Evolutionary conservation across 2,888 invertebrate genomes (phyloP), one percentile per base, ranked within the genome.

Genomic region (Prosopocoilus inquinatus): DNA sequence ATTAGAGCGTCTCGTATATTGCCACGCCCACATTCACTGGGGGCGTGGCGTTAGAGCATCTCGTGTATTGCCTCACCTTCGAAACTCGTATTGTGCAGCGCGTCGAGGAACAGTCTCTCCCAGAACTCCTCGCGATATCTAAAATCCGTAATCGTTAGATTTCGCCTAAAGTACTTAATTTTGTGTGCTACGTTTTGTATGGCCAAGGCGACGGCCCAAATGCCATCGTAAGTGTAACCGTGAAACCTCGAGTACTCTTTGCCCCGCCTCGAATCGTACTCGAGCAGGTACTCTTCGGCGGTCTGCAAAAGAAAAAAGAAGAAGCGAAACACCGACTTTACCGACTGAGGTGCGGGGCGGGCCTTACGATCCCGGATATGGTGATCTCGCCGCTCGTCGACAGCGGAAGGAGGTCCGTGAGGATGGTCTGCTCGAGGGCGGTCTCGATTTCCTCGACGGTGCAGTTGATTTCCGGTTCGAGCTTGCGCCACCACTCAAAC

Each of bases 141-240:
- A 75, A 95, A 95, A 75, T 93, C 91, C 35, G 85, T 85, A 0
- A 92, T 86, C 0, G 90, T 87, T 73, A 87, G 86, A 74, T 92
- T 91, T 62, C 89, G 86, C 58, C 88, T 82, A 65, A 82, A 82
- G 51, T 44, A 34, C 45, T 51, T 50, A 45, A 90, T 85, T 63
- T 86, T 81, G 64, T 89, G 87, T 0, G 94, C 89, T 16, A 96
- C 94, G 63, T 89, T 89, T 71, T 96, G 92, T 57, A 99, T 91
- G 1, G 97, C 97, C 57, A 95, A 78, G 0, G 98, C 98, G 64
- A 98, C 93, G 0, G 96, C 94, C 97, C 98, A 98, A 63, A 99
- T 92, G 3, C 95, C 98, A 76, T 99, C 98, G 75, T 98, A 99
- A 8, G 97, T 96, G 77, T 98, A 99, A 2, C 96, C 97, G 75